These are phyloP conservation scores for Azorinus chamasolen DNA, from an alignment of 2,888 invertebrate species.

Conservation along the genomic window DNA sequence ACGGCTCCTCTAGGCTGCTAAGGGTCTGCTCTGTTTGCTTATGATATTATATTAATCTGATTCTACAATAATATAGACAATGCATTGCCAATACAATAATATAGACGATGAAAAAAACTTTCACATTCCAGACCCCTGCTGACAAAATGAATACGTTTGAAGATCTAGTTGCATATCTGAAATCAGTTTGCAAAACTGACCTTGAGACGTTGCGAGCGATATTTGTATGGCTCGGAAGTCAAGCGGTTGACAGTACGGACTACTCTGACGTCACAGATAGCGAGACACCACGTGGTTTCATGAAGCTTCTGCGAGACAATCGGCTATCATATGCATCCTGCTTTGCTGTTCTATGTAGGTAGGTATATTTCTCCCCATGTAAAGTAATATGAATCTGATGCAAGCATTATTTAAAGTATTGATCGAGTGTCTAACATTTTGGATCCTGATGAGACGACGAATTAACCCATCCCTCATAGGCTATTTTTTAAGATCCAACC, in stretches of 20 bases:
- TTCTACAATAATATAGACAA: no score
- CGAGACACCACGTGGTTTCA: slow-evolving; percentile 59
- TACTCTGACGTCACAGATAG: slow-evolving; percentile 46
- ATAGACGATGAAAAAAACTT: no score
- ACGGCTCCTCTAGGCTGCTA: no score
- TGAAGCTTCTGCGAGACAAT: slow-evolving; percentile 58
- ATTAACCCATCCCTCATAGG: no score
- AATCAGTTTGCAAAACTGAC: slow-evolving; percentile 43
- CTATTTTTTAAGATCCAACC: no score
- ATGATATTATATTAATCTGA: no score
- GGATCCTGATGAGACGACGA: no score
- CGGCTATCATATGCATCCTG: slow-evolving; percentile 56
- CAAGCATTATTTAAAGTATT: no score
- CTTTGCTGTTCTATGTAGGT: slow-evolving; percentile 67
- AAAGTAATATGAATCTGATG: neutral
- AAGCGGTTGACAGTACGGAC: slow-evolving; percentile 34
- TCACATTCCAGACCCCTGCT: slow-evolving; percentile 46
- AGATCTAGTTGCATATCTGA: slow-evolving; percentile 51
- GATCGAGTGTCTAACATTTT: no score
- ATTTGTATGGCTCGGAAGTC: slow-evolving; percentile 63
- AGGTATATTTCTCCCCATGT: no score
- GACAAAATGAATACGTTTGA: slow-evolving; percentile 49
- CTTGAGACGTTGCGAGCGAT: slow-evolving; percentile 58
- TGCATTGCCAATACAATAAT: no score
- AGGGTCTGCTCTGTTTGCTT: no score